Conservation (phyloP, 2,797 vertebrate genomes). For the Periophthalmus magnuspinnatus region DNA sequence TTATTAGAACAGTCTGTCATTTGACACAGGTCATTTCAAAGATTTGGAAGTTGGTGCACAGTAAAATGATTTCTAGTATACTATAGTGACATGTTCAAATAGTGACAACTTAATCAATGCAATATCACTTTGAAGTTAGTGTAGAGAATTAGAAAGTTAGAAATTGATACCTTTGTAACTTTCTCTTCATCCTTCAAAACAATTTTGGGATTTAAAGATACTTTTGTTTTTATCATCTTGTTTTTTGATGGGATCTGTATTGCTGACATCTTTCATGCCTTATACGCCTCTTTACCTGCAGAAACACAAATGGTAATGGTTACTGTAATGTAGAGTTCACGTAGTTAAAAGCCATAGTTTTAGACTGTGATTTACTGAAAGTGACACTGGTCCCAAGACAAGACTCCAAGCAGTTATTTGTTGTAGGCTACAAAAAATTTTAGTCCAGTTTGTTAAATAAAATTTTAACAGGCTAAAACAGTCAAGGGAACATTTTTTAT, state of each 20-base stretch:
- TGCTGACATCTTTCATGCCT: constrained; percentile 54
- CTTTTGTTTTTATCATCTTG: constrained; percentile 62
- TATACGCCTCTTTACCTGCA: constrained; percentile 19
- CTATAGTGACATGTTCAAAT: neutral
- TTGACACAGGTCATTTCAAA: constrained; percentile 39
- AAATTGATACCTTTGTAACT: constrained; percentile 55
- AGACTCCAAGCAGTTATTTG: neutral
- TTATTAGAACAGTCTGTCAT: constrained; percentile 43
- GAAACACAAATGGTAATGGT: constrained; percentile 1
- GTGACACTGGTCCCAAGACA: too few relatives aligned
- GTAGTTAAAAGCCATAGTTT: too few relatives aligned
- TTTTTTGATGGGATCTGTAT: constrained; percentile 28
- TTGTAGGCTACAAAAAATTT: neutral
- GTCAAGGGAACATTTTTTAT: neutral
- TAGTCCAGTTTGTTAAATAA: neutral
- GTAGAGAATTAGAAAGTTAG: neutral
- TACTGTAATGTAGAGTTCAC: neutral
- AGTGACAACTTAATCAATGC: neutral
- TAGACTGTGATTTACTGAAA: too few relatives aligned
- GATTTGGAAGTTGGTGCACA: constrained; percentile 11
- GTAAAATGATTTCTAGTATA: constrained; percentile 7
- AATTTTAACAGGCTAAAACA: neutral
- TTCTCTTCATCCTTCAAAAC: constrained; percentile 54
- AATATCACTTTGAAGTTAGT: neutral
- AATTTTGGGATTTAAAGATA: constrained; percentile 55